Percentiles rank a stretch among this genome's conserved stretches.
phyloP scores from a whole-genome alignment of 1,140 invertebrate genomes.

The Hormaphis cornu region DNA sequence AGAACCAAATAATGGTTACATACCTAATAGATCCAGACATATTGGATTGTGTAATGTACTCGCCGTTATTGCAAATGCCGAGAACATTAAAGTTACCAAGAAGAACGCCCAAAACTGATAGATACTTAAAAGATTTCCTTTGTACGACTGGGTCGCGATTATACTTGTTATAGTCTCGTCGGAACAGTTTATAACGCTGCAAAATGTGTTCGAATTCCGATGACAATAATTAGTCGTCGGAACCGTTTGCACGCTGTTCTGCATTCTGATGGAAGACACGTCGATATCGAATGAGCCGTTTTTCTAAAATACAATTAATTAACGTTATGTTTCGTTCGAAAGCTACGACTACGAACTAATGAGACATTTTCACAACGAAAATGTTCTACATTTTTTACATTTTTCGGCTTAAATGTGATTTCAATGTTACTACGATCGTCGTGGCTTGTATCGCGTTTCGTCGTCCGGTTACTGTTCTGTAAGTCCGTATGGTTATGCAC shows the following conservation, averaged over 20 bases:
- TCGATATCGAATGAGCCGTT: background rate
- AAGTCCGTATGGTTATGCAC: too few species aligned
- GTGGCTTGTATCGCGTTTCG: too few species aligned
- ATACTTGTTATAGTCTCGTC: background rate
- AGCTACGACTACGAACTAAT: too few species aligned
- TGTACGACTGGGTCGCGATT: background rate
- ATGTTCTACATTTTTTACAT: too few species aligned
- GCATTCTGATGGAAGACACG: background rate
- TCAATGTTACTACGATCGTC: too few species aligned
- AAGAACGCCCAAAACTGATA: constrained; percentile 19
- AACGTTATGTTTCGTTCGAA: too few species aligned
- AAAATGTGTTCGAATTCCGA: background rate
- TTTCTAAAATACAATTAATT: background rate
- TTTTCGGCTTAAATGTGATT: too few species aligned
- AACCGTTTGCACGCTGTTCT: background rate
- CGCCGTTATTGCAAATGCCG: background rate
- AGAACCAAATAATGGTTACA: background rate
- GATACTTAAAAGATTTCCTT: background rate
- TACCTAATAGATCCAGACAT: background rate
- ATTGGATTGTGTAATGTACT: background rate
- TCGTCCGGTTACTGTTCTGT: too few species aligned
- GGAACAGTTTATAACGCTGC: background rate
- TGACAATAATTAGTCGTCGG: background rate
- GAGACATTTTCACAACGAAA: too few species aligned
- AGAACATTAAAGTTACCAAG: background rate